Conservation (phyloP, 2,113 vertebrate species). For the Nibea albiflora region DNA sequence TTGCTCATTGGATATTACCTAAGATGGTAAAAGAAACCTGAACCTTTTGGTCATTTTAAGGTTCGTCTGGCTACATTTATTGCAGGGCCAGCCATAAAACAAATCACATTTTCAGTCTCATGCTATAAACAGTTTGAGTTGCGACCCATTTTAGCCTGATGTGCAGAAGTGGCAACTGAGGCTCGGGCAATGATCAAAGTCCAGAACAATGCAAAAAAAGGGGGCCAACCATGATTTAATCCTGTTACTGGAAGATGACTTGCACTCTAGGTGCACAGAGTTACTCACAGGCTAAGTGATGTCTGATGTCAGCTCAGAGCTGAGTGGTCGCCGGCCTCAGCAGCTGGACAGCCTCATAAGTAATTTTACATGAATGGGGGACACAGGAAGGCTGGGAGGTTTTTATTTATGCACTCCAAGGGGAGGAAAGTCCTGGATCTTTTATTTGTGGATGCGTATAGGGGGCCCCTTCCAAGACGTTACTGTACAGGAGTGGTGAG, state of each 20-base stretch:
- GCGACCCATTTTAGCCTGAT: conserved; percentile 51
- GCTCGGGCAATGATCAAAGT: conserved; percentile 65
- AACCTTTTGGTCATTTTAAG: conserved; percentile 34
- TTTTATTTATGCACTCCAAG: conserved; percentile 67
- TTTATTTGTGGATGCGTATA: conserved; percentile 53
- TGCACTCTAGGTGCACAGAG: conserved; percentile 61
- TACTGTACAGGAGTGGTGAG: conserved; percentile 12
- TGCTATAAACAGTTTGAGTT: conserved; percentile 45
- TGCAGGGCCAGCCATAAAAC: conserved; percentile 41
- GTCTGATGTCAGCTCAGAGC: conserved; percentile 53
- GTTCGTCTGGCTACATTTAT: conserved; percentile 47
- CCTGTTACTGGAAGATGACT: conserved; percentile 63
- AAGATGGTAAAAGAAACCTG: conserved; percentile 4
- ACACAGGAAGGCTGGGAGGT: conserved; percentile 49
- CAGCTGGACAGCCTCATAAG: conserved; percentile 70
- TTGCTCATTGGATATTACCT: background rate
- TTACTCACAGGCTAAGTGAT: conserved; percentile 66
- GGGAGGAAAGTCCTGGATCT: conserved; percentile 35
- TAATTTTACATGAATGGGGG: conserved; percentile 54
- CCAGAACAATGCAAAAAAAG: conserved; percentile 49
- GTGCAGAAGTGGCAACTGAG: conserved; percentile 61
- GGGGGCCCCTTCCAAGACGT: conserved; percentile 42
- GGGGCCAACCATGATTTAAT: conserved; percentile 65
- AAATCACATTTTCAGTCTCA: conserved; percentile 45
- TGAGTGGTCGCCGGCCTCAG: conserved; percentile 60